A percentile compares a stretch with the other conserved stretches of the same genome.
Conservation (phyloP, 2,113 vertebrate species). For the Malurus elegans region DNA sequence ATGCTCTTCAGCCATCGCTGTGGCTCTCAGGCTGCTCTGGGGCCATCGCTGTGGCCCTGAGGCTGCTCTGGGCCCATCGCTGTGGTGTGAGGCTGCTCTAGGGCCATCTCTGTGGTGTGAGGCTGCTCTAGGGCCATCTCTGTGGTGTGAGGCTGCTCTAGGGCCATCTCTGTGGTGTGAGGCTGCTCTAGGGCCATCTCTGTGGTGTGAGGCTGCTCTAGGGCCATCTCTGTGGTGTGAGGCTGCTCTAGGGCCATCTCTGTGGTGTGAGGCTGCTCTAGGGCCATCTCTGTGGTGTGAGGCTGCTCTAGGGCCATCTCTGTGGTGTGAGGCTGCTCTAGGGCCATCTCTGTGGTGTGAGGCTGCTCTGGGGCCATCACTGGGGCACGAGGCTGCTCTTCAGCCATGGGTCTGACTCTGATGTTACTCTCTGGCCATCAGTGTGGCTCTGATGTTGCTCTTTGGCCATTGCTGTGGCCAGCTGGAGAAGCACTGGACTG, state of each 20-base stretch:
- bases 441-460: background rate
- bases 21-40: background rate
- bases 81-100: background rate
- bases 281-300: background rate
- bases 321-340: background rate
- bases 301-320: background rate
- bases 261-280: background rate
- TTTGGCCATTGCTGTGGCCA: accelerated
- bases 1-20: too few species aligned
- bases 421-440: background rate
- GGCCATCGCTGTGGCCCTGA: background rate
- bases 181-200: background rate
- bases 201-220: background rate
- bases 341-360: background rate
- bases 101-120: background rate
- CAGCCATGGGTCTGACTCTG: background rate
- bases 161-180: background rate
- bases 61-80: background rate
- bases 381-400: background rate
- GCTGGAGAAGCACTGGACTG: accelerated
- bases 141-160: background rate
- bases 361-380: background rate
- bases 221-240: background rate
- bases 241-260: background rate
- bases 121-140: background rate